phyloP scores from a whole-genome alignment of 37 sponge, comb jelly and placozoan genomes.

The Diacarnus erythraeanus region DNA sequence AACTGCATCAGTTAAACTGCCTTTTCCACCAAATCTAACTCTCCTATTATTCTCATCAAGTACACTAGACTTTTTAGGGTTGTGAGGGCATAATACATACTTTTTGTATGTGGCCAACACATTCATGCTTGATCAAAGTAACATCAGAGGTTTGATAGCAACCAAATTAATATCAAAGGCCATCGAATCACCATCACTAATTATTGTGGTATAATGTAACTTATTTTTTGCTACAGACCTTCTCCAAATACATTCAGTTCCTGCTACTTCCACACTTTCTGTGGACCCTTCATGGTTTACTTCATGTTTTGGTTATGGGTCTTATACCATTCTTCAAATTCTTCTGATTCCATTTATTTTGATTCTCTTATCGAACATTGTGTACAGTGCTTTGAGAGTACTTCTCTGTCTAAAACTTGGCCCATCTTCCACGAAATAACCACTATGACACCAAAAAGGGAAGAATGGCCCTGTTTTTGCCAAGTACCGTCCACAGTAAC shows the following conservation, averaged over 20 bases:
- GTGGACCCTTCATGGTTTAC: background rate
- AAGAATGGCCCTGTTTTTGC: background rate
- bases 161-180: background rate
- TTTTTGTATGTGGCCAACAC: conserved; percentile 22
- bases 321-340: background rate
- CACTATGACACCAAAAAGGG: background rate
- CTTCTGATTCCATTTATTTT: background rate
- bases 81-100: background rate
- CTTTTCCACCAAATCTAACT: background rate
- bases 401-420: background rate
- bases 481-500: background rate
- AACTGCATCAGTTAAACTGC: background rate
- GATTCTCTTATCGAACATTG: background rate
- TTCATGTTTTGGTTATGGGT: background rate
- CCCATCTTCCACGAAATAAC: background rate
- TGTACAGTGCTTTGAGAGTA: background rate
- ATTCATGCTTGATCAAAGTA: conserved; percentile 1
- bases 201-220: background rate
- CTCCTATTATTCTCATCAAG: background rate
- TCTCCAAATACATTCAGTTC: background rate
- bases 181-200: background rate
- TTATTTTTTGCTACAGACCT: background rate
- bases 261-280: background rate
- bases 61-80: background rate
- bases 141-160: background rate